phyloP scores from a whole-genome alignment of 2,797 vertebrate species.

The Tolypeutes matacus region DNA sequence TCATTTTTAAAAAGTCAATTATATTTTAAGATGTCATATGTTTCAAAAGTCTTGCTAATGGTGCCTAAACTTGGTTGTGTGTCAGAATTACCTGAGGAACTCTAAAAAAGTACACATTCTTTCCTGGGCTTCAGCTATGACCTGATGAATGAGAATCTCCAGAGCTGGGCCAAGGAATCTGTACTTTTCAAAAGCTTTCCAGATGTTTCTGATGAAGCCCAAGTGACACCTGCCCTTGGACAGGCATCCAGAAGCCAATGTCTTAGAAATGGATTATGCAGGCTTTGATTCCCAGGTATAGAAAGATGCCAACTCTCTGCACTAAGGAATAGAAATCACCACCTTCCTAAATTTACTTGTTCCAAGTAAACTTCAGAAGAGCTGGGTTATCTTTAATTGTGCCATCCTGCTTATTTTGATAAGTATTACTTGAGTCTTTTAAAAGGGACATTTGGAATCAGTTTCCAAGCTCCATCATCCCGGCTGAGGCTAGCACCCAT shows the following conservation, averaged over 20 bases:
- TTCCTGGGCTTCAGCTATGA: neutral
- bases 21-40: neutral
- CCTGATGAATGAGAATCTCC: neutral
- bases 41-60: neutral
- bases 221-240: constrained; percentile 1
- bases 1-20: constrained; percentile 6
- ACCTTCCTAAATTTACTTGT: neutral
- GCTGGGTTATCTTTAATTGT: neutral
- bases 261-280: neutral
- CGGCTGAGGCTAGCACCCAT: neutral
- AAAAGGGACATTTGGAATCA: neutral
- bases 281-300: neutral
- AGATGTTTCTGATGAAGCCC: neutral
- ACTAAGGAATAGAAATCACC: constrained; percentile 69
- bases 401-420: neutral
- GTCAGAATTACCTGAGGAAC: neutral
- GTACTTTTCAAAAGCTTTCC: neutral
- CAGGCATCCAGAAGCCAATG: neutral
- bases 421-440: neutral
- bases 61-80: neutral
- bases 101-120: neutral
- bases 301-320: neutral
- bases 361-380: constrained; percentile 1
- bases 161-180: neutral
- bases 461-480: neutral